Conservation (phyloP, 2,113 vertebrate genomes). For the Ceyx cyanopectus region DNA sequence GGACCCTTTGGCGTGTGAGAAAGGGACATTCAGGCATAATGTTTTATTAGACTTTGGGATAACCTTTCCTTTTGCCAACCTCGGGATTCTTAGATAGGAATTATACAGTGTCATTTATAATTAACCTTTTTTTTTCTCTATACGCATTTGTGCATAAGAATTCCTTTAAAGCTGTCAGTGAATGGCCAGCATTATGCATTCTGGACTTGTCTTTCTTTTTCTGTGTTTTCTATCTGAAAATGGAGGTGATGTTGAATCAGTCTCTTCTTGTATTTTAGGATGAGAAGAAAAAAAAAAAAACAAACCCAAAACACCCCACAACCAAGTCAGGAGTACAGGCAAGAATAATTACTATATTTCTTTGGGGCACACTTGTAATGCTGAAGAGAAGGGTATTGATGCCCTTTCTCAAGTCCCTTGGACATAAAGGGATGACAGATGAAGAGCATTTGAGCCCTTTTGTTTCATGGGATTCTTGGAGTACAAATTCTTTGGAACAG, state of each 20-base stretch:
- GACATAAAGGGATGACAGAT: not conserved
- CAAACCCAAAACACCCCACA: not conserved
- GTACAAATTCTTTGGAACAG: constrained; percentile 21
- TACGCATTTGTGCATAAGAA: constrained; percentile 10
- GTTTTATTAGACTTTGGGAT: constrained; percentile 63
- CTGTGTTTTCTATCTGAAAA: not conserved
- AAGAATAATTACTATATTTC: not conserved
- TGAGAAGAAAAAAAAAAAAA: not conserved
- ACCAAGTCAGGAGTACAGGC: not conserved
- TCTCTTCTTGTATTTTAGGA: not conserved
- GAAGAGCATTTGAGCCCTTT: not conserved
- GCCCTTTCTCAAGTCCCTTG: not conserved
- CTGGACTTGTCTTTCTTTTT: not conserved
- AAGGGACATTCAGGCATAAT: constrained; percentile 57
- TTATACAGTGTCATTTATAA: constrained; percentile 66
- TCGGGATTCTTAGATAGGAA: constrained; percentile 63
- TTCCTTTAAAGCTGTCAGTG: not conserved
- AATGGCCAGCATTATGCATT: not conserved
- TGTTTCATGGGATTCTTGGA: not conserved
- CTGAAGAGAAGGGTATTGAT: not conserved
- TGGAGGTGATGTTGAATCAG: not conserved
- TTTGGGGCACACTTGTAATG: not conserved
- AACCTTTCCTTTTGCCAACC: constrained; percentile 56
- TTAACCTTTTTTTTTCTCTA: constrained; percentile 41
- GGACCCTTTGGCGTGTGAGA: constrained; percentile 73